Conservation (phyloP, 2,113 vertebrate species). For the Rutilus rutilus region DNA sequence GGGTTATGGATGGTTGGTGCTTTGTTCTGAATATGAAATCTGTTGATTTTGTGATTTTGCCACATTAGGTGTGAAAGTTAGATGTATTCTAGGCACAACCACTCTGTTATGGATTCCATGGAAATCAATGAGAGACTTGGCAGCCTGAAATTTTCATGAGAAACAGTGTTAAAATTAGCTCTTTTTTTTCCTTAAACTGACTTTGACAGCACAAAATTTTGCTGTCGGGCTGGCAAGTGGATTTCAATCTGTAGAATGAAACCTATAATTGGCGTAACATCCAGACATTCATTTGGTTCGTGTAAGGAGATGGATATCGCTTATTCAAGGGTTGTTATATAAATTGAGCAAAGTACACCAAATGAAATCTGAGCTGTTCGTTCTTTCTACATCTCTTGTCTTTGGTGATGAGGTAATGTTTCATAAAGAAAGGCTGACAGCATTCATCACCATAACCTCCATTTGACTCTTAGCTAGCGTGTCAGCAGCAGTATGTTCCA, state of each 20-base stretch:
- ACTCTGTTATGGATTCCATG: conserved; percentile 37
- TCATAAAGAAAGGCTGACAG: background rate
- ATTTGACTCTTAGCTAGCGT: background rate
- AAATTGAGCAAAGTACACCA: conserved; percentile 12
- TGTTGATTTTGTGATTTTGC: background rate
- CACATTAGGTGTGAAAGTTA: conserved; percentile 12
- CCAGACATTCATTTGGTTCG: background rate
- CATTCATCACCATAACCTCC: background rate
- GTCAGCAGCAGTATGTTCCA: background rate
- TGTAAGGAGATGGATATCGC: conserved; percentile 11
- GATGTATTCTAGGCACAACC: conserved; percentile 29
- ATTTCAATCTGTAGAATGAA: conserved; percentile 24
- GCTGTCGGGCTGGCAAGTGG: conserved; percentile 28
- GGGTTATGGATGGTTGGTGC: conserved; percentile 23
- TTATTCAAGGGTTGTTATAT: conserved; percentile 24
- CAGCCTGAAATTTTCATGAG: conserved; percentile 28
- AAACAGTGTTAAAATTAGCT: conserved; percentile 14
- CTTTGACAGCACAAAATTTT: conserved; percentile 27
- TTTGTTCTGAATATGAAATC: conserved; percentile 38
- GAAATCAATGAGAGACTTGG: conserved; percentile 40
- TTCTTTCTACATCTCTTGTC: conserved; percentile 20
- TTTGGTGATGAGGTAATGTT: conserved; percentile 5
- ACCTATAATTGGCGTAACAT: conserved; percentile 26
- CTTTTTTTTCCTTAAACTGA: conserved; percentile 27
- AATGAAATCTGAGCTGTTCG: conserved; percentile 11